Conservation (phyloP, 2,888 invertebrate genomes). For the Allacma fusca region DNA sequence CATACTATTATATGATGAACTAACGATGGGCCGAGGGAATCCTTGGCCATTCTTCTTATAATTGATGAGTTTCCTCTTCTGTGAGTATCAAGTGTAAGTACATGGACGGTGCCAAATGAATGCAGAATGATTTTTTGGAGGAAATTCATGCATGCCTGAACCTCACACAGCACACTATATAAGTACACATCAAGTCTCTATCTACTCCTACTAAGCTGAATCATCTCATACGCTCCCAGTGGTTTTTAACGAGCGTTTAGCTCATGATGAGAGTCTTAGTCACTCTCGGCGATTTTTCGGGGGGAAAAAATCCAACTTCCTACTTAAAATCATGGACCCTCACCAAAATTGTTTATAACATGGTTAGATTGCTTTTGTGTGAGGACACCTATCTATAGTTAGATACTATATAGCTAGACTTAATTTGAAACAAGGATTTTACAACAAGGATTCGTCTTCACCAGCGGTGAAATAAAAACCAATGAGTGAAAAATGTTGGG, state of each 20-base stretch:
- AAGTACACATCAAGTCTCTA: conserved; percentile 30
- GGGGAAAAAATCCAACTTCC: background rate
- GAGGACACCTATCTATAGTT: background rate
- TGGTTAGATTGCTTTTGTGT: no score
- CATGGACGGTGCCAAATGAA: conserved; percentile 18
- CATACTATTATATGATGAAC: background rate
- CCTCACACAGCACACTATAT: background rate
- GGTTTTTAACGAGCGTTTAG: background rate
- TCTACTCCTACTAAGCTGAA: conserved; percentile 38
- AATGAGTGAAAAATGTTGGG: conserved; percentile 4
- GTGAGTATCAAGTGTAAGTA: background rate
- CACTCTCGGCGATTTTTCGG: background rate
- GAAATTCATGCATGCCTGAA: conserved; percentile 41
- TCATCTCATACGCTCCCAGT: background rate
- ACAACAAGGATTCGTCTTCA: background rate
- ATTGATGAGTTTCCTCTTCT: conserved; percentile 39
- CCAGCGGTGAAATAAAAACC: background rate
- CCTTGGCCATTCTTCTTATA: conserved; percentile 35
- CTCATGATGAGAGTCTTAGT: conserved; percentile 7
- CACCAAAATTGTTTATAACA: no score
- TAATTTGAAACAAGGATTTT: background rate
- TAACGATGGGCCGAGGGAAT: background rate
- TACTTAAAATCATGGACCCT: conserved; percentile 10
- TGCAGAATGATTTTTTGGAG: conserved; percentile 31
- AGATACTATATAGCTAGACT: background rate